Percentiles rank a stretch among this genome's conserved stretches.
Conservation (phyloP, 2,888 invertebrate species). For the Callyntrura sp. region DNA sequence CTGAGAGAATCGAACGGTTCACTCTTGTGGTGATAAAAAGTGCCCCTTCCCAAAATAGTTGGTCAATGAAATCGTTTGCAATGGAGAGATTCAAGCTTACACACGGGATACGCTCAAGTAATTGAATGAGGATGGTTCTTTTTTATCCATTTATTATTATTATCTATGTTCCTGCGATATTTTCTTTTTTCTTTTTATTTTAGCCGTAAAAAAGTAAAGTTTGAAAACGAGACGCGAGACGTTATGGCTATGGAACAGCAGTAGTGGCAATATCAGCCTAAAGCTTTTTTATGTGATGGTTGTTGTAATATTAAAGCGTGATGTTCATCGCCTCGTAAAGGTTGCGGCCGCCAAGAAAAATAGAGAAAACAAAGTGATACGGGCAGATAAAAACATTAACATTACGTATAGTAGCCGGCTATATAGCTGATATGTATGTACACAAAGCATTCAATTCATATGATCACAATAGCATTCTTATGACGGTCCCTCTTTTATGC, state of each 20-base stretch:
- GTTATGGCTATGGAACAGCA: too few relatives aligned
- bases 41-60: not conserved
- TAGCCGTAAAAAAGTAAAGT: conserved; percentile 38
- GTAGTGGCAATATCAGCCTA: too few relatives aligned
- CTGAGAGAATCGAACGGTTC: conserved; percentile 18
- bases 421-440: too few relatives aligned
- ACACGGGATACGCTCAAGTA: conserved; percentile 57
- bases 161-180: conserved; percentile 31
- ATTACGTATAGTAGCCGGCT: not conserved
- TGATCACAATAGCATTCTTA: too few relatives aligned
- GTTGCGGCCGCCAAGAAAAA: conserved; percentile 52
- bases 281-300: not conserved
- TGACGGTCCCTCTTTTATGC: not conserved
- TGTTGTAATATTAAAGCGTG: conserved; percentile 63
- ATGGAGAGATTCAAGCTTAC: conserved; percentile 5
- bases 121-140: conserved; percentile 80
- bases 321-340: conserved; percentile 72
- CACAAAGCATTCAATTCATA: too few relatives aligned
- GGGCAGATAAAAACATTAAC: not conserved
- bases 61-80: not conserved
- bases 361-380: not conserved
- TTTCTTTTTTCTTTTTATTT: not conserved
- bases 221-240: conserved; percentile 67
- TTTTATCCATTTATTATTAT: conserved; percentile 55
- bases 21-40: conserved; percentile 53